phyloP scores from a whole-genome alignment of 2,888 invertebrate species.

The Chymomyza fuscimana region DNA sequence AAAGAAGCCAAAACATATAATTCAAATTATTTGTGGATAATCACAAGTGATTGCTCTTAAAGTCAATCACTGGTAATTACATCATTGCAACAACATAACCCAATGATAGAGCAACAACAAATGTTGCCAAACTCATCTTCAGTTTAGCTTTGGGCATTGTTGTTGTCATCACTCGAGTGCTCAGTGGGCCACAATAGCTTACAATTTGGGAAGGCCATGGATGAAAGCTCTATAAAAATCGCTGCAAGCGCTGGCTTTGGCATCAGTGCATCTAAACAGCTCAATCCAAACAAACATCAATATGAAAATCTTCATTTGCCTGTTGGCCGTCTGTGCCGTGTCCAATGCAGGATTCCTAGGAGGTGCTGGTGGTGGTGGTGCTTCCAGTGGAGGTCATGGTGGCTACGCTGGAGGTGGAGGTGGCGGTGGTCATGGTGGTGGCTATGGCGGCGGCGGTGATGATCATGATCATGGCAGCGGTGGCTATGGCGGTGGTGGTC shows the following conservation, averaged over 20 bases:
- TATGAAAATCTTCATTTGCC: constrained; percentile 62
- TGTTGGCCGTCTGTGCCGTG: constrained; percentile 55
- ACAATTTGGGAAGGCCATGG: constrained; percentile 38
- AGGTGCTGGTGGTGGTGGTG: constrained; percentile 47
- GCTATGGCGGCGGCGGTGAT: constrained; percentile 2
- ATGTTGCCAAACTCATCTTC: not conserved
- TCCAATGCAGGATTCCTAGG: constrained; percentile 61
- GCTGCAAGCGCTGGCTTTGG: constrained; percentile 21
- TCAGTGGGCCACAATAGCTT: not conserved
- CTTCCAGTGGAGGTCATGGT: not conserved
- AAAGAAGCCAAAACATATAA: not conserved
- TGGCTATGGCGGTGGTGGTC: constrained; percentile 16
- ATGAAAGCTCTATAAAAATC: constrained; percentile 58
- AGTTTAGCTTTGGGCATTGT: not conserved
- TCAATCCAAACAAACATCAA: constrained; percentile 49
- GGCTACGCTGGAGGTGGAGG: constrained; percentile 17
- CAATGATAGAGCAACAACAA: not conserved
- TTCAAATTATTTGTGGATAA: not conserved
- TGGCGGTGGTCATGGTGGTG: constrained; percentile 20
- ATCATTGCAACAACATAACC: not conserved
- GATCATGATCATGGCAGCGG: not conserved
- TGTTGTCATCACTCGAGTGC: not conserved
- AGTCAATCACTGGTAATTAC: not conserved
- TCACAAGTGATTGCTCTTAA: not conserved
- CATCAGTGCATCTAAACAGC: constrained; percentile 57